These are phyloP conservation scores for Tenebrosternarchus preto DNA, from an alignment of 2,113 vertebrate genomes.

Conservation along the genomic window DNA sequence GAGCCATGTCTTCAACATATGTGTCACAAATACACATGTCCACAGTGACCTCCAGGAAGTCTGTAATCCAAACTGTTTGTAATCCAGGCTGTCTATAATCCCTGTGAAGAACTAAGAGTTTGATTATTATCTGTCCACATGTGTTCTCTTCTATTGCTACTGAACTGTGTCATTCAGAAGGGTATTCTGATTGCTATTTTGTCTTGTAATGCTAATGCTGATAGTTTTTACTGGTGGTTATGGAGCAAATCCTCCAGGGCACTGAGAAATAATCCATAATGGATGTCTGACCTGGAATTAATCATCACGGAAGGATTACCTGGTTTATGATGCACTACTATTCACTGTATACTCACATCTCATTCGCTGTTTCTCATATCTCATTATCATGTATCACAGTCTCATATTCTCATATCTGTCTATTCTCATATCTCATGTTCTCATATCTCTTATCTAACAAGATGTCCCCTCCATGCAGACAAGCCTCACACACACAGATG, in stretches of 20 bases:
- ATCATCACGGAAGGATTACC: neutral
- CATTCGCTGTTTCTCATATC: too few species aligned
- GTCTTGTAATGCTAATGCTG: conserved; percentile 6
- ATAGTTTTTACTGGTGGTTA: neutral
- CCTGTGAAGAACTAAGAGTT: conserved; percentile 54
- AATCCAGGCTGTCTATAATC: conserved; percentile 56
- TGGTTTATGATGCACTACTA: neutral
- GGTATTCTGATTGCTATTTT: neutral
- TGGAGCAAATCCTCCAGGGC: neutral
- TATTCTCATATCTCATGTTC: too few species aligned
- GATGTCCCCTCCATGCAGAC: too few species aligned
- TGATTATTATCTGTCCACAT: conserved; percentile 46
- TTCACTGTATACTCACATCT: neutral
- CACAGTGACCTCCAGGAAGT: neutral
- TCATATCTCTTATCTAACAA: too few species aligned
- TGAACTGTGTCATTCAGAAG: conserved; percentile 6
- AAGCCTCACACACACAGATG: too few species aligned
- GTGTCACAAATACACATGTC: neutral
- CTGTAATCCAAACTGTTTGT: conserved; percentile 45
- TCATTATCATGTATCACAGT: too few species aligned
- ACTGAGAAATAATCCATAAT: neutral
- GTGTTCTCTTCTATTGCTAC: conserved; percentile 53
- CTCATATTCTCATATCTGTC: too few species aligned
- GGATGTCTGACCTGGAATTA: neutral
- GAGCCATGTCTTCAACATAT: neutral